Conservation (phyloP, 2,797 vertebrate species). For the Rhynchotus rufescens region DNA sequence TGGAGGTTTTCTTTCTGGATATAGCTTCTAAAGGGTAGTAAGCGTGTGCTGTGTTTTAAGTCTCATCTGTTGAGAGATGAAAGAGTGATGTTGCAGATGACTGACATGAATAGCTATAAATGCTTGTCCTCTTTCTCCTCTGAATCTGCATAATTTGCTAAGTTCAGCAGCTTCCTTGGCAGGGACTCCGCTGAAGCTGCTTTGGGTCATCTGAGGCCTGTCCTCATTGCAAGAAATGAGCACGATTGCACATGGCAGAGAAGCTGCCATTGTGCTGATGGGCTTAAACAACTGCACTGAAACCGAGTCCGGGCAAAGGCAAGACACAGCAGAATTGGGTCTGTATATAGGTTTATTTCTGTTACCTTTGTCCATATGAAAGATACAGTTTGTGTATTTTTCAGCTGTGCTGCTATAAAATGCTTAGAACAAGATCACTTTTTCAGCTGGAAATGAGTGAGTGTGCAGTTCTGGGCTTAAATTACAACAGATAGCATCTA, state of each 20-base stretch:
- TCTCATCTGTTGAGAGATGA: rapidly evolving
- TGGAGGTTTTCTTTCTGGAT: neutral
- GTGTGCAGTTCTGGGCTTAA: neutral
- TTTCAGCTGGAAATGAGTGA: slow-evolving; percentile 30
- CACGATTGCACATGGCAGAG: neutral
- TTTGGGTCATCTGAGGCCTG: neutral
- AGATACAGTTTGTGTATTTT: neutral
- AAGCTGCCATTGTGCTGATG: neutral
- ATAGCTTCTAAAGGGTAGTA: rapidly evolving
- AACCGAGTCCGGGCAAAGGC: neutral
- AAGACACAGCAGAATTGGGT: neutral
- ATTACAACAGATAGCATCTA: rapidly evolving
- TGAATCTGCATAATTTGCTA: neutral
- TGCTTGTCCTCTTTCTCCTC: neutral
- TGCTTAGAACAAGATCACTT: slow-evolving; percentile 2
- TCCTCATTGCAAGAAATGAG: neutral
- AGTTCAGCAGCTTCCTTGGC: neutral
- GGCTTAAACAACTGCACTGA: neutral
- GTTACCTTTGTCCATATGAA: neutral
- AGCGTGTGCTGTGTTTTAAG: rapidly evolving
- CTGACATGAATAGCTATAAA: neutral
- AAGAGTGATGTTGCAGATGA: neutral
- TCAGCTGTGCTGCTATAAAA: neutral
- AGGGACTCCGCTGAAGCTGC: neutral
- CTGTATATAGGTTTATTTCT: neutral